Evolutionary conservation across 2,888 invertebrate species (phyloP), one percentile per base, ranked within the genome.

Genomic region (Bembecia ichneumoniformis): DNA sequence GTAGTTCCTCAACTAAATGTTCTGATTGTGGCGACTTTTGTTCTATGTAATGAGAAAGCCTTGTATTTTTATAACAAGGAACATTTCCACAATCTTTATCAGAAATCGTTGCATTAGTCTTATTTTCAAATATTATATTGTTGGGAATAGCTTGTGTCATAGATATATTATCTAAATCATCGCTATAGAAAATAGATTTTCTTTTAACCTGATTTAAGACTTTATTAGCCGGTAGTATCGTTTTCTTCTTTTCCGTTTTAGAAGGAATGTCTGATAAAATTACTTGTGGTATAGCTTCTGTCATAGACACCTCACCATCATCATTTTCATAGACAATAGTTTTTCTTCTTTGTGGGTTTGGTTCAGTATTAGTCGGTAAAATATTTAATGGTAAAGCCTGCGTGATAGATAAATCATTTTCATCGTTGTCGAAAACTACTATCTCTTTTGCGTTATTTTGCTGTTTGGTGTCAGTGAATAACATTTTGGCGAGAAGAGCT

Each of bases 321-420:
- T 48, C 35, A 28, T n/a, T 13, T 20, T 46, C 34, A 28, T 46
- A 28, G 17, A 13, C 11, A 28, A 46, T 34, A n/a, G 28, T 46
- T 46, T 46, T 11, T 4, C 17, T 15, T 44, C 11, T 16, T 15
- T 44, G 11, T 5, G 16, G 11, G 11, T 16, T 28, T 34, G 28
- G 10, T 11, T 1, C 20, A 20, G 1, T 20, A 9, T 20, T 20
- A 20, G 20, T 13, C 4, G 20, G 10, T 20, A 35, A 13, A 35
- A 58, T 57, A 16, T 58, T 60, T 4, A 54, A 46, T 2, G 64
- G 56, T 4, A 64, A 17, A 15, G 58, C 57, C 55, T 63, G 59
- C 3, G 68, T 66, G 2, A 66, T 55, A 9, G 69, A 69, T 13
- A 64, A 58, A 45, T 49, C 52, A 35, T 55, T 59, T 7, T 47